Evolutionary conservation across 2,888 invertebrate genomes (phyloP), one percentile per base, ranked within the genome.

Genomic region (Thereva nobilitata): DNA sequence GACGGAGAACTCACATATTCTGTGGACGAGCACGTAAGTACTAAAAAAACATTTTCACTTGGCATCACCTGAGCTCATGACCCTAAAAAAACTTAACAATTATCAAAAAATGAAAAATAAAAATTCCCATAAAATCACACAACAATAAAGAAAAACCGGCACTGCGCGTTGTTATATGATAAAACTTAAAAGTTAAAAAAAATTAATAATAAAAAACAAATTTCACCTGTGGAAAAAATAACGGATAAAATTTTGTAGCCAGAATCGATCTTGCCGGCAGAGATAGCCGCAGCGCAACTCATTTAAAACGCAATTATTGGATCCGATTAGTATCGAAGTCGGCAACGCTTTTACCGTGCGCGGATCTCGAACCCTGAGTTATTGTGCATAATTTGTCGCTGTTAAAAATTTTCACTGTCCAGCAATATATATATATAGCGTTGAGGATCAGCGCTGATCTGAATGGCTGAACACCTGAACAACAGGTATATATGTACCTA

Each of bases 1-100:
- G 97, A 97, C 80, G 97, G 97, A 65, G 97, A 97, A 81, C 86
- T 98, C 71, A 96, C 95, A 61, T 98, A 96, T 83, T 95, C 96
- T 53, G 89, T 98, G 77, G 97, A 98, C 84, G 97, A 97, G 84
- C 95, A 95, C 84, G 97, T 97, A 85, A 94, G 94, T 92, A 76
- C 71, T 45, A 61, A 10, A 50, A 59, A 40, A 23, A 50, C 23
- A 42, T 42, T 9, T n/a, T 23, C 23, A 23, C 23, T 23, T 23
- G 1, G 23, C 23, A 23, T 23, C 23, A 23, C 23, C 23, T 23
- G 1, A 23, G 3, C 44, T 44, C n/a, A 44, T 44, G 23, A 23
- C 23, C 23, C 23, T 23, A 23, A 23, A 23, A 23, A 23, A 23
- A 23, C 23, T 23, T 23, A 23, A 23, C 23, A 23, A 23, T 23